Base-by-base conservation (phyloP, 92 coral and sea anemone genomes). In the Scolanthus callimorphus region DNA sequence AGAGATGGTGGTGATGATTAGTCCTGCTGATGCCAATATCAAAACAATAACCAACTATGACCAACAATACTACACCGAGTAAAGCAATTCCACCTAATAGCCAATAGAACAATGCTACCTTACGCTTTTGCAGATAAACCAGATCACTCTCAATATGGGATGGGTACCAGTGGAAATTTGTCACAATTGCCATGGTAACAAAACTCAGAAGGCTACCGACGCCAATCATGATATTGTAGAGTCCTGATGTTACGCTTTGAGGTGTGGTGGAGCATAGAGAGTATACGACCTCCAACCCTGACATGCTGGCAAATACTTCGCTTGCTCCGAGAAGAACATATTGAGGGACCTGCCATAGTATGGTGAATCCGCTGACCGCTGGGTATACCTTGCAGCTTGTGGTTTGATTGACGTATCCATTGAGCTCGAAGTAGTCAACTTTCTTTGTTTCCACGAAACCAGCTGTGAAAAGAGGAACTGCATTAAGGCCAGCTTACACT, bases 271-370 rank as follows among this genome's bases (percentile, higher is more conserved):
- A 86, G 31, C 92, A 90, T 60, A 84, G 71, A 12, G 80, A 20
- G 39, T 79, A 78, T 11, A 85, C 90, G 11, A 92, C 62, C 64
- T 92, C 96, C 30, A 92, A 82, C 29, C 96, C 96, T 62, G 96
- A 80, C 72, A 87, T 92, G 47, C 96, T 83, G n/a, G 92, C 80
- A 51, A 92, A 80, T 9, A 92, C 77, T 65, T 92, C 98, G 72
- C 98, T 92, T 27, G 84, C 49, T 9, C 98, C 98, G 62, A 92
- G 59, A 34, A 92, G 77, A 21, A 61, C 51, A 59, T 92, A 92
- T 57, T 92, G 98, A 1, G 98, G 98, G 15, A 84, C 59, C 52
- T 92, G 98, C 71, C 87, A 85, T 60, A 85, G 79, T 28, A 92
- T 90, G 63, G 77, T 70, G 59, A 49, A 66, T 27, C 81, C 67